phyloP scores from a whole-genome alignment of 2,797 vertebrate genomes.

The Lacerta bilineata region DNA sequence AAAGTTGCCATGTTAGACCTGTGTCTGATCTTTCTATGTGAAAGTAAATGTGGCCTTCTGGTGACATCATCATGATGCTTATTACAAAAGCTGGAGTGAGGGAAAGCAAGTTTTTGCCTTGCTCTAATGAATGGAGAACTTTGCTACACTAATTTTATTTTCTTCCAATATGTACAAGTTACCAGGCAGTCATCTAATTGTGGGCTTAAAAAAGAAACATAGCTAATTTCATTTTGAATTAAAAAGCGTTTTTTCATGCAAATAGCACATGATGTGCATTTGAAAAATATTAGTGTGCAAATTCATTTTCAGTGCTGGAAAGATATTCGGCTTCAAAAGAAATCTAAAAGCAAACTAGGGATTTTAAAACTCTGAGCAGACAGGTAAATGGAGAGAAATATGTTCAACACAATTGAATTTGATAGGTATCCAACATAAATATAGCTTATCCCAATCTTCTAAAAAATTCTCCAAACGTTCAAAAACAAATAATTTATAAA shows the following conservation, averaged over 20 bases:
- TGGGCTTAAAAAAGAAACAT: neutral
- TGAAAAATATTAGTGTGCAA: neutral
- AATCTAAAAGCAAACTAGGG: neutral
- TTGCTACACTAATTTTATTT: neutral
- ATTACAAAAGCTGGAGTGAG: rapidly evolving
- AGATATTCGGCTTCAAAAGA: neutral
- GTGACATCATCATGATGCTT: rapidly evolving
- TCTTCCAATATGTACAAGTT: neutral
- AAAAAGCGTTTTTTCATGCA: conserved; percentile 5
- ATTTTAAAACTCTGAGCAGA: neutral
- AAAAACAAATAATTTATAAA: neutral
- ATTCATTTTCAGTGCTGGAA: neutral
- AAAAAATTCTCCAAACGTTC: neutral
- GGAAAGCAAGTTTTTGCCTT: neutral
- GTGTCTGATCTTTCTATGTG: neutral
- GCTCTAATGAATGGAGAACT: neutral
- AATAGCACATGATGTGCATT: rapidly evolving
- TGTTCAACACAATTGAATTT: neutral
- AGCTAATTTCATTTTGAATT: rapidly evolving
- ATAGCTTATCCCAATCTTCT: neutral
- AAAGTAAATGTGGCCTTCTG: neutral
- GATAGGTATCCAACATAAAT: neutral
- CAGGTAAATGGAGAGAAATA: rapidly evolving
- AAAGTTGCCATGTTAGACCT: neutral
- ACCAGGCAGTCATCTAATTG: rapidly evolving